Base-by-base conservation (phyloP, 2,113 vertebrate species). In the Hypanus sabinus region DNA sequence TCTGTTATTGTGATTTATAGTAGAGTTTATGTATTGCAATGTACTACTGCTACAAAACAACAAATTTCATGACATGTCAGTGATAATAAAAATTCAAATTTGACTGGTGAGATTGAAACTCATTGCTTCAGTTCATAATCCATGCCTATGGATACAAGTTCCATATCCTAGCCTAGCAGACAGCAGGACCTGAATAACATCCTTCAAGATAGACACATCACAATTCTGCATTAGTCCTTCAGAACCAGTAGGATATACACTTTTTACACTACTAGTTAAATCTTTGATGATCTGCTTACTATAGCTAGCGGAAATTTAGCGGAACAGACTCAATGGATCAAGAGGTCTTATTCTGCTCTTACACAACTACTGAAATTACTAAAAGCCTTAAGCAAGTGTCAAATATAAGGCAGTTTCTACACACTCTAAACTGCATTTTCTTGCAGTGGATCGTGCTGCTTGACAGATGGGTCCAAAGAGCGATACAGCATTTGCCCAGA, bases 401-500 rank as follows among this genome's bases (percentile, higher is more conserved):
- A 88, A 62, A 62, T 6, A 88, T 88, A 57, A 88, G 83, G 4
- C 83, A 88, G 27, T 65, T 33, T 90, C 57, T 90, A 65, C 30
- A 33, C 60, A 90, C 27, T 65, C 30, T 16, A 90, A n/a, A 65
- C 62, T 65, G 60, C 65, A 65, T 90, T 88, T 90, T 90, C 60
- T 65, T 90, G 85, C 65, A 30, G 85, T n/a, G 65, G 60, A 33
- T 90, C 30, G 12, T 60, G 60, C 60, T 33, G 62, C 33, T 90
- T 90, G 85, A 90, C 85, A 90, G 85, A 90, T 90, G 85, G 85
- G 85, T 90, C 85, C 85, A 90, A 90, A 90, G 14, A 90, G 85
- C 85, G 65, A 65, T 90, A 60, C 3, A 65, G 85, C 60, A 90
- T 90, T 62, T 62, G 62, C 83, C 60, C 27, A 62, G 83, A n/a